Conservation (phyloP, 2,797 vertebrate genomes). For the Spondyliosoma cantharus region DNA sequence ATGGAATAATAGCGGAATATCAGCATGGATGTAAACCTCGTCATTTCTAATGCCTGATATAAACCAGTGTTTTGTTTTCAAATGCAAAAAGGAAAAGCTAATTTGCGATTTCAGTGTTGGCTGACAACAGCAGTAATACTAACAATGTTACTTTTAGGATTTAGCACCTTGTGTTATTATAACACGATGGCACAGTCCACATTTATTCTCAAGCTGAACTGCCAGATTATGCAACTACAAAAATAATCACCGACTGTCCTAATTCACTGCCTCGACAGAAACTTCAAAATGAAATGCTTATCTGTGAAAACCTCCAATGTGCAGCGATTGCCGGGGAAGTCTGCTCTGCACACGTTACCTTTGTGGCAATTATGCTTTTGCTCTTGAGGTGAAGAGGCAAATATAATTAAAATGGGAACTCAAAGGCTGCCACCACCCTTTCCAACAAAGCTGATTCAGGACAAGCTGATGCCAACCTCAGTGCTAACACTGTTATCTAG, state of each 20-base stretch:
- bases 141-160: conserved; percentile 11
- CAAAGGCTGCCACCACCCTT: background rate
- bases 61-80: background rate
- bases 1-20: too few relatives aligned
- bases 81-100: background rate
- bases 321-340: too few relatives aligned
- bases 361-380: background rate
- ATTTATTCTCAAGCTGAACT: background rate
- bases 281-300: background rate
- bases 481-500: background rate
- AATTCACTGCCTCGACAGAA: background rate
- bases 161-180: conserved; percentile 13
- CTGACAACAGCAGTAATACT: conserved; percentile 1
- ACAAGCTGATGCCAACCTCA: background rate
- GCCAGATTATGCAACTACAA: conserved; percentile 7
- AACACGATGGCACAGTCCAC: background rate
- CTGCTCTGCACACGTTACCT: background rate
- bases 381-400: background rate
- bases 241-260: conserved; percentile 11
- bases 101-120: background rate
- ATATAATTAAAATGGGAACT: background rate
- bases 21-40: too few relatives aligned
- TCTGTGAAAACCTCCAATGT: background rate
- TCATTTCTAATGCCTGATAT: background rate
- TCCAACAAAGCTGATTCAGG: background rate